Conservation (phyloP, 2,113 vertebrate genomes). For the Epinephelus lanceolatus region DNA sequence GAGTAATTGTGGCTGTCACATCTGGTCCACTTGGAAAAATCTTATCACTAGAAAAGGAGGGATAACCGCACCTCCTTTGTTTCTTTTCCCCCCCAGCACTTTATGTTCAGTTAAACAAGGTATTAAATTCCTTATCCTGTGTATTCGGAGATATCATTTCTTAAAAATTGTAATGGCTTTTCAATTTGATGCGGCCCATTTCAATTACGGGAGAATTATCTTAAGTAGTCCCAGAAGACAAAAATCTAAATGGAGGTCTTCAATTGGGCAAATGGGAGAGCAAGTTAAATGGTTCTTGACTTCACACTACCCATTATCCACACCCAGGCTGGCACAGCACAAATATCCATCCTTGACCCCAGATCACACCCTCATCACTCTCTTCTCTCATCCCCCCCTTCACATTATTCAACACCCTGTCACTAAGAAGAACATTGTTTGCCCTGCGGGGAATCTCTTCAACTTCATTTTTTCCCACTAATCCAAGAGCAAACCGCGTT, state of each 20-base stretch:
- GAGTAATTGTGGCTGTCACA: background rate
- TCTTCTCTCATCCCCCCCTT: slow-evolving; percentile 20
- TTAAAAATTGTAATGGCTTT: slow-evolving; percentile 67
- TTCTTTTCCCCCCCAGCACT: background rate
- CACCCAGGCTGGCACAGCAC: slow-evolving; percentile 49
- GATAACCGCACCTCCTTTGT: background rate
- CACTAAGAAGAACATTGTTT: slow-evolving; percentile 21
- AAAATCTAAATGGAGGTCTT: slow-evolving; percentile 72
- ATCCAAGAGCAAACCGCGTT: background rate
- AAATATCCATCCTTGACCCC: slow-evolving; percentile 73
- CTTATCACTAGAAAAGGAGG: background rate
- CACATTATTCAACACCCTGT: slow-evolving; percentile 18
- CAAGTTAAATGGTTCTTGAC: slow-evolving; percentile 76
- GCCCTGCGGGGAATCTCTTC: background rate
- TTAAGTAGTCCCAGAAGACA: slow-evolving; percentile 77
- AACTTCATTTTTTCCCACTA: background rate
- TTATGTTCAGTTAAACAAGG: slow-evolving; percentile 3
- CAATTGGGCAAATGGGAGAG: slow-evolving; percentile 66
- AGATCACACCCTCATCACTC: slow-evolving; percentile 49
- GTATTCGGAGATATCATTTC: slow-evolving; percentile 45
- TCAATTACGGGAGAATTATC: slow-evolving; percentile 74
- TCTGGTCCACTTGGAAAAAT: background rate
- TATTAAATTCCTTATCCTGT: background rate
- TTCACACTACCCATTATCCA: slow-evolving; percentile 67
- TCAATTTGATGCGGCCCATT: slow-evolving; percentile 73